These are phyloP conservation scores for Xylocampa areola DNA, from an alignment of 2,888 invertebrate genomes.

Conservation along the genomic window DNA sequence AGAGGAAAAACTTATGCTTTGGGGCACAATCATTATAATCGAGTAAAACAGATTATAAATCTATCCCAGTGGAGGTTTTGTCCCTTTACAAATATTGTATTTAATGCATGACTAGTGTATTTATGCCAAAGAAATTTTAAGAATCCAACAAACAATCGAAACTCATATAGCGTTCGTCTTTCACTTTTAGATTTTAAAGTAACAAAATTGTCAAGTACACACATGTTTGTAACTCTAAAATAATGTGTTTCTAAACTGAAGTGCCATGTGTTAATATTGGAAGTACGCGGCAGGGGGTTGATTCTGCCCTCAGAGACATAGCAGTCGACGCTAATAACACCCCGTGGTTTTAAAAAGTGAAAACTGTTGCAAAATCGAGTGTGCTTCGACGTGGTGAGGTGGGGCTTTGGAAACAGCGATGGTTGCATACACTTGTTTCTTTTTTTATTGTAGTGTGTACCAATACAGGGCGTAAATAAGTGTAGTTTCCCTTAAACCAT, in stretches of 20 bases:
- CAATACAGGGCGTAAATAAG: neutral
- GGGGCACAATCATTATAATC: too few species aligned
- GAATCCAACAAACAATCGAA: neutral
- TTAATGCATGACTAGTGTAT: too few species aligned
- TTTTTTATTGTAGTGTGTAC: neutral
- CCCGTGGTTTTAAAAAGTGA: constrained; percentile 73
- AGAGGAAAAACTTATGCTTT: too few species aligned
- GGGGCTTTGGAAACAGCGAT: neutral
- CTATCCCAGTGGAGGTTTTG: too few species aligned
- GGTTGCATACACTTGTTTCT: neutral
- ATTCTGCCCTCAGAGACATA: constrained; percentile 60
- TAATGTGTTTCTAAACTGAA: constrained; percentile 33
- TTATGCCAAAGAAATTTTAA: too few species aligned
- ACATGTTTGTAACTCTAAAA: constrained; percentile 38
- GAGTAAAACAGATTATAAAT: too few species aligned
- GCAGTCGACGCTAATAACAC: constrained; percentile 68
- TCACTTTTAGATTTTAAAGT: constrained; percentile 3
- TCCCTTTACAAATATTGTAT: too few species aligned
- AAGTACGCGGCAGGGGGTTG: constrained; percentile 66
- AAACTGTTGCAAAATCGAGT: constrained; percentile 72
- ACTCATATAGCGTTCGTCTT: neutral
- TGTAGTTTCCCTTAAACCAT: too few species aligned
- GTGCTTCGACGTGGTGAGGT: constrained; percentile 8
- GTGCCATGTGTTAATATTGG: constrained; percentile 77
- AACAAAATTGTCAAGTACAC: constrained; percentile 40